Evolutionary conservation across 2,113 vertebrate genomes (phyloP), one percentile per base, ranked within the genome.

Genomic region (Scalopus aquaticus): DNA sequence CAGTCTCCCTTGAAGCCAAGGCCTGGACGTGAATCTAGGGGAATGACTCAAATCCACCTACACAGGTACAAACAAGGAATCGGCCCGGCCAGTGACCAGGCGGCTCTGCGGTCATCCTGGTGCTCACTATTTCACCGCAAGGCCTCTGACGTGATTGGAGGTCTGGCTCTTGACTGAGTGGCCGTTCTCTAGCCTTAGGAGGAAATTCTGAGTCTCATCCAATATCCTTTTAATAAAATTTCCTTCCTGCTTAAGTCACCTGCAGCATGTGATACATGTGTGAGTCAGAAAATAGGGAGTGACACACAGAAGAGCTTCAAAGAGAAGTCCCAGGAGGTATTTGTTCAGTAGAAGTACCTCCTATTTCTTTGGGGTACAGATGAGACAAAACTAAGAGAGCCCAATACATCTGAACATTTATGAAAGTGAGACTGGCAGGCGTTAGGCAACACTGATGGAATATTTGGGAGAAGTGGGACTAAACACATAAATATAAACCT

Each of bases 401-500:
- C 32, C 13, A 22, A 51, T 28, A 28, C 44, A 44, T 16, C 7
- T 46, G 58, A 9, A 2, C 82, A 81, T n/a, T 70, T 26, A 73
- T 56, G 58, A 73, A 93, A 92, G 46, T 44, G 51, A 60, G 51
- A 91, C 9, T 10, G 60, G 88, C 5, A 81, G 73, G 64, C 3
- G 20, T 37, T 8, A 54, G 72, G 76, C 39, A 72, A 82, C 84
- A 82, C 30, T 20, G 60, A 80, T 32, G 32, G 17, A 54, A 35
- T 49, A 51, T 60, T 46, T 30, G 49, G 46, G 28, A 54, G 26
- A 19, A 74, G 74, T 76, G 24, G 12, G 24, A 26, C 28, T 16
- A 39, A 69, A 83, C 16, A 85, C 58, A 95, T n/a, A 86, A 30
- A 54, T 35, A 78, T n/a, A 60, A 93, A 84, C 46, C 28, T 17